phyloP scores from a whole-genome alignment of 2,888 invertebrate genomes.

The Anorthoa munda region DNA sequence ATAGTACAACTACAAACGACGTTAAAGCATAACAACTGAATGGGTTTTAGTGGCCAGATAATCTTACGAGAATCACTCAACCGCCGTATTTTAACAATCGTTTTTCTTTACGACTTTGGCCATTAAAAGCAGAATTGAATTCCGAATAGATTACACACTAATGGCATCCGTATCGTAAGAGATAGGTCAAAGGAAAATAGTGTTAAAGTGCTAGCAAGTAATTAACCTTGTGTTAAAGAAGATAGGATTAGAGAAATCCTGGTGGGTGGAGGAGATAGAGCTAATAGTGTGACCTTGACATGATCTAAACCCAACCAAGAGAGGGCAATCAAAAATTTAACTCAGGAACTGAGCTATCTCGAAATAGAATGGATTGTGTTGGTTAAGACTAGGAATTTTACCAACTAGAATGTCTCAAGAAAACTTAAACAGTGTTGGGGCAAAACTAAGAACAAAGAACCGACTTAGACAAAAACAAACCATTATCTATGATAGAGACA shows the following conservation, averaged over 20 bases:
- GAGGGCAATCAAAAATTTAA: no score
- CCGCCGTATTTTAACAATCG: constrained; percentile 39
- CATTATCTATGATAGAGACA: neutral
- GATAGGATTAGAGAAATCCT: neutral
- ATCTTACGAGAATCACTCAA: constrained; percentile 34
- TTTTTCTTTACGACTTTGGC: constrained; percentile 37
- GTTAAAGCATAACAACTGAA: constrained; percentile 45
- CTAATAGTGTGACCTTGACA: neutral
- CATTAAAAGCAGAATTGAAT: constrained; percentile 41
- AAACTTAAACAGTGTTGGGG: neutral
- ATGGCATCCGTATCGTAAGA: constrained; percentile 16
- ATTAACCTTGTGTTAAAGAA: neutral
- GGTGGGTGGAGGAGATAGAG: neutral
- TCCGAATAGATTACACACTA: constrained; percentile 35
- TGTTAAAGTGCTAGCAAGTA: neutral
- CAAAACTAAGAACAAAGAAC: neutral
- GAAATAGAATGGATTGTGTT: neutral
- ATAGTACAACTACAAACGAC: constrained; percentile 5
- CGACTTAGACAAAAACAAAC: neutral
- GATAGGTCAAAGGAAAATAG: constrained; percentile 2
- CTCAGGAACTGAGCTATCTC: neutral
- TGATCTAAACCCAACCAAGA: no score
- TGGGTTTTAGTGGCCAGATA: constrained; percentile 45
- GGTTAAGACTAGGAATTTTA: neutral
- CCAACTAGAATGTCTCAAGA: neutral